Evolutionary conservation across 2,113 vertebrate species (phyloP), one percentile per base, ranked within the genome.

Genomic region (Phocoena phocoena): DNA sequence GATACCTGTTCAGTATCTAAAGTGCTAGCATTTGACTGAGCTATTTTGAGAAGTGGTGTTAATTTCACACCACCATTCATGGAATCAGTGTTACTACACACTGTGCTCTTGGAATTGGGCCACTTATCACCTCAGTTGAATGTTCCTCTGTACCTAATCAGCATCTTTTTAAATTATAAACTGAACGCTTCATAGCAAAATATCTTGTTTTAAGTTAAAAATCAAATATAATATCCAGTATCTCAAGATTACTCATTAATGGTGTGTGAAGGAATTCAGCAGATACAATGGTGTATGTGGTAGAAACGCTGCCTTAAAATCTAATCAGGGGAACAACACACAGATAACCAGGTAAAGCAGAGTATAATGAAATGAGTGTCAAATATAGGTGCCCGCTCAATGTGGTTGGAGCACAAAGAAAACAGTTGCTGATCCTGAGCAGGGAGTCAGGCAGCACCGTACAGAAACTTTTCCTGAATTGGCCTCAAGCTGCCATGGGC

Each of bases 161-260:
- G 33, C 86, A 58, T 89, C 21, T 10, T 90, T 89, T 92, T 47
- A 85, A 65, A 62, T 90, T 73, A 60, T 21, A 96, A 95, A 15
- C 38, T 21, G 20, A 94, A n/a, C 21, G 84, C 65, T 80, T 90
- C 44, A 25, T 60, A 73, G 44, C 38, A 77, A 36, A 95, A 33
- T 50, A 36, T 28, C 6, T 87, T 18, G n/a, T 77, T 38, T 71
- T 83, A 86, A 73, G 58, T 96, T 91, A 90, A 80, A 92, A 94
- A 70, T 58, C 20, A 95, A 15, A 93, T 79, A 28, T 38, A 53
- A 36, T 77, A 25, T 47, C 38, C 53, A 60, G 0, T 71, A 38
- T 41, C 28, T 88, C 76, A 91, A 70, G 60, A 11, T 79, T 38
- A 41, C 44, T 70, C 62, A 5, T 53, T 18, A 38, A 5, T 62